Evolutionary conservation across 2,113 vertebrate genomes (phyloP).

Genomic region (Calyptommatus sinebrachiatus): DNA sequence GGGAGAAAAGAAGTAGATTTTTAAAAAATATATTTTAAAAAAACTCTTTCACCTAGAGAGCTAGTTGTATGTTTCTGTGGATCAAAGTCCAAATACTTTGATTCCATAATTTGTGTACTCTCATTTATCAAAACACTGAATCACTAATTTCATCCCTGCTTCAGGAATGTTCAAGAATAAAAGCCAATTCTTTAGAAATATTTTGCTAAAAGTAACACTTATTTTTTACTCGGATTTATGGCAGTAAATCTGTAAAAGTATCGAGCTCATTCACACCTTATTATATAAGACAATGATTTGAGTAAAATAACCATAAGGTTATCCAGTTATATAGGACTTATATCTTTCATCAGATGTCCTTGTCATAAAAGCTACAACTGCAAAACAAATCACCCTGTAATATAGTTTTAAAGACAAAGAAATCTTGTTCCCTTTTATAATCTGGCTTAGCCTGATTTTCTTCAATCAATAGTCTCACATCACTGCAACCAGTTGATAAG

Average conservation of each 20-base stretch:
- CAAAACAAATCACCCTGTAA: not conserved
- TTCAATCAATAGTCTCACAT: not conserved
- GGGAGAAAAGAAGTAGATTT: not conserved
- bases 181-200: not conserved
- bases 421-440: not conserved
- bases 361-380: not conserved
- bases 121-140: not conserved
- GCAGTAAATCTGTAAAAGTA: not conserved
- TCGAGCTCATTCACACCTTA: not conserved
- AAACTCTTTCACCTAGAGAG: not conserved
- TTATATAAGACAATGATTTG: not conserved
- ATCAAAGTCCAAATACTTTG: constrained; percentile 4
- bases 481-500: not conserved
- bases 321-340: no score
- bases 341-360: no score
- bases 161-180: not conserved
- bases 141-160: not conserved
- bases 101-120: not conserved
- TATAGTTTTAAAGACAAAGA: not conserved
- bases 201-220: not conserved
- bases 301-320: no score
- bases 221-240: not conserved
- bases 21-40: not conserved
- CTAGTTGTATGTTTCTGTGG: not conserved
- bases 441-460: not conserved